A percentile compares a stretch with the other conserved stretches of the same genome.
phyloP scores from a whole-genome alignment of 2,113 vertebrate species.

The Butastur rufipennis region DNA sequence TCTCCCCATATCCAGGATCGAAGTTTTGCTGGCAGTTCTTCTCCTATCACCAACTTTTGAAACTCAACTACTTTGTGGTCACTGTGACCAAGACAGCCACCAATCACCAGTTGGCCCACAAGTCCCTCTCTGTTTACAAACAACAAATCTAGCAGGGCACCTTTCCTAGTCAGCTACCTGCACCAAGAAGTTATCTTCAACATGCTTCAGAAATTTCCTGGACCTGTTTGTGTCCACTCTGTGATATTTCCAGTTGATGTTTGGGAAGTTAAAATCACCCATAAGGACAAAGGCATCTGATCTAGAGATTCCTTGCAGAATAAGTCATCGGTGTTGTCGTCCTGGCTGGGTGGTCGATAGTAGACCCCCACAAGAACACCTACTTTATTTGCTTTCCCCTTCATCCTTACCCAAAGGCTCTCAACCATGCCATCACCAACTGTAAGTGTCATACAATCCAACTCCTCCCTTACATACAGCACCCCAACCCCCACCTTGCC shows the following conservation, averaged over 20 bases:
- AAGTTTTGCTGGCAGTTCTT: neutral
- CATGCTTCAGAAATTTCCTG: neutral
- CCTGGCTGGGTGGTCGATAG: neutral
- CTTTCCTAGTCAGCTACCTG: neutral
- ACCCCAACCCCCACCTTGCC: neutral
- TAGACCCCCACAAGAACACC: neutral
- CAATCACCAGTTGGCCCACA: neutral
- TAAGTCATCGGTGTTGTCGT: fast-evolving
- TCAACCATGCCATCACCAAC: neutral
- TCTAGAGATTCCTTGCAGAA: neutral
- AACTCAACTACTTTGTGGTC: neutral
- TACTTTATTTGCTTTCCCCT: neutral
- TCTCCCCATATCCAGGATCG: neutral
- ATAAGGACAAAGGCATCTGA: neutral
- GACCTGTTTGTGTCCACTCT: neutral
- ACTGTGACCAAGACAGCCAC: neutral
- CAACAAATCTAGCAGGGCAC: neutral
- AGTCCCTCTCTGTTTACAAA: neutral
- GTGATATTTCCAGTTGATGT: neutral
- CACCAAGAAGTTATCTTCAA: neutral
- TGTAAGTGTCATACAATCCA: neutral
- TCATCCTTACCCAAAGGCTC: neutral
- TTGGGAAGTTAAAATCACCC: neutral
- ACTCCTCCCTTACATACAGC: neutral
- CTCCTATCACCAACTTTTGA: neutral